Percentiles rank a stretch among this genome's conserved stretches.
Conservation (phyloP, 2,797 vertebrate species). For the Gymnoscopelus microlampas region DNA sequence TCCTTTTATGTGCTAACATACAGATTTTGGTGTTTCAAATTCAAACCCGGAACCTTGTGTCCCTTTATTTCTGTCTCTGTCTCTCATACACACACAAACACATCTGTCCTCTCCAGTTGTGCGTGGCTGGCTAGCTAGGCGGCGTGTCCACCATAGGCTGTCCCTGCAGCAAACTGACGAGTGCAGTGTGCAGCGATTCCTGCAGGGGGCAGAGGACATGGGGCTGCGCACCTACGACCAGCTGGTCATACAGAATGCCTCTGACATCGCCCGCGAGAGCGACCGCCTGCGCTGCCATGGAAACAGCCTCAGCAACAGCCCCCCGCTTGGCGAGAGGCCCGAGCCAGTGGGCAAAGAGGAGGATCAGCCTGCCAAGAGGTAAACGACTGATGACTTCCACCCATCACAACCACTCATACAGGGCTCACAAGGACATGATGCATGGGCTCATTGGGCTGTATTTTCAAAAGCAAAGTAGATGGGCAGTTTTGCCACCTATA, state of each 20-base stretch:
- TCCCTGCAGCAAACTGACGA: slow-evolving; percentile 82
- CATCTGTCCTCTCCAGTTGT: slow-evolving; percentile 77
- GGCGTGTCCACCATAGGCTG: slow-evolving; percentile 77
- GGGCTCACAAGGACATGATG: neutral
- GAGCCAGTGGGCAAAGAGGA: slow-evolving; percentile 85
- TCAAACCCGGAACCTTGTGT: slow-evolving; percentile 2
- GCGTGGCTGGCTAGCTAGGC: slow-evolving; percentile 91
- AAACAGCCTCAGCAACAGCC: slow-evolving; percentile 73
- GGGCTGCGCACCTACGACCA: slow-evolving; percentile 95
- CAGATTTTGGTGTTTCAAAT: slow-evolving; percentile 5
- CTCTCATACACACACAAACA: neutral
- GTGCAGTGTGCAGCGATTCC: slow-evolving; percentile 85
- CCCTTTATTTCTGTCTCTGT: neutral
- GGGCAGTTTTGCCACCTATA: neutral
- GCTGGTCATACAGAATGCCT: slow-evolving; percentile 97
- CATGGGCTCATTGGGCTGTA: neutral
- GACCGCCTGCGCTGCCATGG: slow-evolving; percentile 91
- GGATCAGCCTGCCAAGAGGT: slow-evolving; percentile 85
- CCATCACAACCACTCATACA: neutral
- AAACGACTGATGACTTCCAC: slow-evolving; percentile 32
- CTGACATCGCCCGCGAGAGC: slow-evolving; percentile 82
- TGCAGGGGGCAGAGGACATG: slow-evolving; percentile 96
- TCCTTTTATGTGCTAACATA: neutral
- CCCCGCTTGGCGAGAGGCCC: slow-evolving; percentile 82
- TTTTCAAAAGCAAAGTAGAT: neutral